Percentiles rank a stretch among this genome's conserved stretches.
Conservation (phyloP, 1,140 invertebrate genomes). For the Psix sp. region DNA sequence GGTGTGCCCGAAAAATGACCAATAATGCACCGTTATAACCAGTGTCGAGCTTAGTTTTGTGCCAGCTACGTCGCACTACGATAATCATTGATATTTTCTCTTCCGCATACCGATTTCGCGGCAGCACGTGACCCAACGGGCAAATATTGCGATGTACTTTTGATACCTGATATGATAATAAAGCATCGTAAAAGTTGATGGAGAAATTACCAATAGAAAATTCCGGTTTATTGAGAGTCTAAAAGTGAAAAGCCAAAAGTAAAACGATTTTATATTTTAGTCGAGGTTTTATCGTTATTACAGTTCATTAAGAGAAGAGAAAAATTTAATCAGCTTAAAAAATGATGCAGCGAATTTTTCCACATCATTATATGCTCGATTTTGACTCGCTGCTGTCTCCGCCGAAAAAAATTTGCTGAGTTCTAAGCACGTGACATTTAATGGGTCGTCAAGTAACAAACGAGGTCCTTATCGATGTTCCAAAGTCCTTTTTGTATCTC, state of each 20-base stretch:
- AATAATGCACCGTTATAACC: conserved; percentile 54
- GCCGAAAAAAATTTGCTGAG: no score
- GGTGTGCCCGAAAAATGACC: conserved; percentile 48
- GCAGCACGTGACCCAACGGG: conserved; percentile 70
- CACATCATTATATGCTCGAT: no score
- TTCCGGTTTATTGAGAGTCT: conserved; percentile 3
- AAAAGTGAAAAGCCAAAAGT: no score
- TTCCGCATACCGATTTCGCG: conserved; percentile 74
- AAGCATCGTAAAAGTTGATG: conserved; percentile 61
- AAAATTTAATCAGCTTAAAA: no score
- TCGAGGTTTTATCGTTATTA: no score
- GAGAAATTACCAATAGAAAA: conserved; percentile 61
- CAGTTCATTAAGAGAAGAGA: no score
- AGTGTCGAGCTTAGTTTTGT: conserved; percentile 46
- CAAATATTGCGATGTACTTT: conserved; percentile 70
- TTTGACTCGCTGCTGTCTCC: no score
- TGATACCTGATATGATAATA: conserved; percentile 70
- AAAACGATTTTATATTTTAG: no score
- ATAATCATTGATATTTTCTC: conserved; percentile 76
- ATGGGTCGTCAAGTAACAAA: conserved; percentile 29
- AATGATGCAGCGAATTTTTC: no score
- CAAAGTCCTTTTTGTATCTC: conserved; percentile 36
- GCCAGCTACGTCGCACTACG: conserved; percentile 56
- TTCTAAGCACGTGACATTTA: conserved; percentile 7
- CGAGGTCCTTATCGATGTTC: conserved; percentile 27